phyloP scores from a whole-genome alignment of 2,888 invertebrate species.

The Heliconius ismenius region DNA sequence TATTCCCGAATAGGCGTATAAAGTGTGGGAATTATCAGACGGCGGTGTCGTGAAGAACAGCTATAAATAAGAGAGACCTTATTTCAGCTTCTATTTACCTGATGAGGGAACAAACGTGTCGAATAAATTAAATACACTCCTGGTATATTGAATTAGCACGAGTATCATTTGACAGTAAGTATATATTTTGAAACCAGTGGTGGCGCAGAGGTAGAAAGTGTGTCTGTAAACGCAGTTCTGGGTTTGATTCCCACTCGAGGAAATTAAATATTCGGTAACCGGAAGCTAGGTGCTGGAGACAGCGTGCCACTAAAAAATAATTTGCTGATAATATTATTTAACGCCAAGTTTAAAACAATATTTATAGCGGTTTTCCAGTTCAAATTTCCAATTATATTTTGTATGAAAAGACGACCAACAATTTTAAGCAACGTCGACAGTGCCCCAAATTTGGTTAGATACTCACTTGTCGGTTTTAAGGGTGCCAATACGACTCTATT shows the following conservation, averaged over 20 bases:
- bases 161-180: neutral
- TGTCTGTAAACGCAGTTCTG: too few relatives aligned
- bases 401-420: neutral
- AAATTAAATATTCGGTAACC: too few relatives aligned
- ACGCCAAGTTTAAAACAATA: neutral
- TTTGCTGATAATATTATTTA: neutral
- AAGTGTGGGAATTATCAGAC: constrained; percentile 68
- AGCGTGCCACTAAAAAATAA: too few relatives aligned
- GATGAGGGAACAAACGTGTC: constrained; percentile 9
- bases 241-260: too few relatives aligned
- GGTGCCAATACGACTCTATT: neutral
- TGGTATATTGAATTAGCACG: neutral
- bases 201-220: too few relatives aligned
- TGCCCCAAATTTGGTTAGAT: neutral
- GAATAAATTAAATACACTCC: constrained; percentile 16
- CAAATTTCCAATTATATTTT: neutral
- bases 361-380: neutral
- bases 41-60: constrained; percentile 54
- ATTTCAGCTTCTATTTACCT: constrained; percentile 19
- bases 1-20: constrained; percentile 59
- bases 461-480: constrained; percentile 1
- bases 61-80: constrained; percentile 51
- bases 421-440: neutral
- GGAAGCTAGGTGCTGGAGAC: too few relatives aligned
- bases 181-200: neutral